Percentiles rank a stretch among this genome's conserved stretches.
Conservation (phyloP, 2,113 vertebrate genomes). For the Urocitellus parryii region DNA sequence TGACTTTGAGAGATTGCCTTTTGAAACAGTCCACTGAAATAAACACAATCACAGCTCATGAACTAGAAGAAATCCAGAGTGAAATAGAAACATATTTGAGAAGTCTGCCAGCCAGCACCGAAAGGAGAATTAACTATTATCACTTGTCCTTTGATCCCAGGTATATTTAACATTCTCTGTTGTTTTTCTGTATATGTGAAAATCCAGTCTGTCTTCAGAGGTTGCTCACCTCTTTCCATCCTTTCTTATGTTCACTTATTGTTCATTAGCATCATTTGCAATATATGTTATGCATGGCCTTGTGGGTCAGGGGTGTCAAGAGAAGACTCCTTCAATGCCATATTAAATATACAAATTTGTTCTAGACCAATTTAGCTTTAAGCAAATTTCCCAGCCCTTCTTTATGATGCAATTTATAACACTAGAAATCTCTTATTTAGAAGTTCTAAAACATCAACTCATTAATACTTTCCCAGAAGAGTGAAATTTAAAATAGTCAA, state of each 20-base stretch:
- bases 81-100: too few relatives aligned
- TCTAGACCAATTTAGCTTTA: slow-evolving; percentile 47
- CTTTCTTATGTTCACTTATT: slow-evolving; percentile 18
- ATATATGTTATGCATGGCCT: neutral
- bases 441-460: slow-evolving; percentile 42
- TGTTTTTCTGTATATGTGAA: slow-evolving; percentile 41
- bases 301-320: neutral
- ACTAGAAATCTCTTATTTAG: slow-evolving; percentile 33
- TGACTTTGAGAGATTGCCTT: too few relatives aligned
- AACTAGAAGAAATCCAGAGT: too few relatives aligned
- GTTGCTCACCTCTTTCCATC: neutral
- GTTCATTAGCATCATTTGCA: neutral
- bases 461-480: slow-evolving; percentile 1
- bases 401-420: slow-evolving; percentile 29
- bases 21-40: too few relatives aligned
- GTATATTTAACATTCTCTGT: slow-evolving; percentile 81
- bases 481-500: neutral
- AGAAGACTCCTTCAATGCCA: slow-evolving; percentile 2
- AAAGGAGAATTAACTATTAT: slow-evolving; percentile 90
- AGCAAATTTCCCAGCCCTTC: neutral
- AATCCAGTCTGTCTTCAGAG: slow-evolving; percentile 12
- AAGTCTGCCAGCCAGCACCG: slow-evolving; percentile 88
- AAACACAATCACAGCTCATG: too few relatives aligned
- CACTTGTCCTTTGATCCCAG: slow-evolving; percentile 92
- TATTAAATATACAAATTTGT: slow-evolving; percentile 1